Evolutionary conservation across 2,888 invertebrate species (phyloP), one percentile per base, ranked within the genome.

Genomic region (Synergus gifuensis): DNA sequence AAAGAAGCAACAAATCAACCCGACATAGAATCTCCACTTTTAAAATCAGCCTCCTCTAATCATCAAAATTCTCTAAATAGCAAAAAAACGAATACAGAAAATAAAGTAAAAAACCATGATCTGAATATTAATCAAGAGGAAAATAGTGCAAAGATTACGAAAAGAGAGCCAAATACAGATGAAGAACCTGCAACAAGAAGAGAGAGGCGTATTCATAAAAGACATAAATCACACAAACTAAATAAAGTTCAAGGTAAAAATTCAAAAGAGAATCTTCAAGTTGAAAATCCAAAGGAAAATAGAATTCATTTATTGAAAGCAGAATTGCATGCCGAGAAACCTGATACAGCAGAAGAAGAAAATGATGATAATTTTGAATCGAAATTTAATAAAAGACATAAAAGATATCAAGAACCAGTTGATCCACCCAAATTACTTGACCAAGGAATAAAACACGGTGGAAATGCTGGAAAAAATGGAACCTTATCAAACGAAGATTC

Each of bases 381-480:
- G 9, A 28, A 76, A 36, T 54, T 77, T 18, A 78, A 69, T 60
- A 11, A 44, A n/a, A 80, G 84, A 14, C 77, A 76, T 0, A 83
- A 77, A 81, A 81, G 84, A 73, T 79, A 80, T 73, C 79, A 85
- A 77, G 77, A 83, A 66, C 76, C 89, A 85, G 76, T 89, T 49
- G 86, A 86, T 14, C 88, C 89, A 9, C 88, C 90, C 5, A 86
- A 88, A 9, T 92, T 95, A 78, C 93, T 96, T 78, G 96, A 97
- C 92, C 94, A 95, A 46, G 96, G 96, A 76, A 95, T 96, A 14
- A 94, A 95, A 85, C 97, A 97, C 88, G 97, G 97, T 4, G 97
- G 97, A 7, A 96, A 96, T 92, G 89, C 89, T 1, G 94, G 94
- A 14, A 89, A 89, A 79, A 96, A 96, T 87, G 93, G 92, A 77